These are phyloP conservation scores for Rhinatrema bivittatum DNA, from an alignment of 2,797 vertebrate species.

Conservation along the genomic window DNA sequence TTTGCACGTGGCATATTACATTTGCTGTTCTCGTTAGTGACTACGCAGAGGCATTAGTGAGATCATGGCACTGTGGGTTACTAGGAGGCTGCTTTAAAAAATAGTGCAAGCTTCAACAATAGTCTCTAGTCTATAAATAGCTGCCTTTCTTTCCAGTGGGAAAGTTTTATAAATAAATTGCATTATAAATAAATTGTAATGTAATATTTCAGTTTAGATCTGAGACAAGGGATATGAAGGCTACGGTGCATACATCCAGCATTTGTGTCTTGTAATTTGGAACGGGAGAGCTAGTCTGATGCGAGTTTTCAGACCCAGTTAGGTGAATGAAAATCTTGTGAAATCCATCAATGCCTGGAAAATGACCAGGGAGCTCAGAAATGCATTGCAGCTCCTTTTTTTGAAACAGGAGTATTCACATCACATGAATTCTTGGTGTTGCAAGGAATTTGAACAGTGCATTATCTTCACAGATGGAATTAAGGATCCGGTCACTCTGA, in stretches of 20 bases:
- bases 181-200: constrained; percentile 3
- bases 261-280: constrained; percentile 13
- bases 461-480: too few species aligned
- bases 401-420: too few species aligned
- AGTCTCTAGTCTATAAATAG: constrained; percentile 21
- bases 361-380: background rate
- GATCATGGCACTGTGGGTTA: background rate
- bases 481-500: too few species aligned
- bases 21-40: background rate
- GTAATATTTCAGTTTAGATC: constrained; percentile 1
- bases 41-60: background rate
- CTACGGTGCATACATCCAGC: constrained; percentile 14
- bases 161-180: constrained; percentile 1
- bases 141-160: background rate
- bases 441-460: too few species aligned
- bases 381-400: too few species aligned
- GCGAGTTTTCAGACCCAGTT: too few species aligned
- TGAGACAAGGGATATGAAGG: constrained; percentile 32
- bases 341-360: constrained; percentile 14
- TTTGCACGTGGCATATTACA: background rate
- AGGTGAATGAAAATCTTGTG: background rate
- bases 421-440: too few species aligned
- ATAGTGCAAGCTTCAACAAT: background rate
- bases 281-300: too few species aligned
- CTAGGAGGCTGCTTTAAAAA: background rate